Evolutionary conservation across 2,888 invertebrate species (phyloP).

Genomic region (Xylota sylvarum): DNA sequence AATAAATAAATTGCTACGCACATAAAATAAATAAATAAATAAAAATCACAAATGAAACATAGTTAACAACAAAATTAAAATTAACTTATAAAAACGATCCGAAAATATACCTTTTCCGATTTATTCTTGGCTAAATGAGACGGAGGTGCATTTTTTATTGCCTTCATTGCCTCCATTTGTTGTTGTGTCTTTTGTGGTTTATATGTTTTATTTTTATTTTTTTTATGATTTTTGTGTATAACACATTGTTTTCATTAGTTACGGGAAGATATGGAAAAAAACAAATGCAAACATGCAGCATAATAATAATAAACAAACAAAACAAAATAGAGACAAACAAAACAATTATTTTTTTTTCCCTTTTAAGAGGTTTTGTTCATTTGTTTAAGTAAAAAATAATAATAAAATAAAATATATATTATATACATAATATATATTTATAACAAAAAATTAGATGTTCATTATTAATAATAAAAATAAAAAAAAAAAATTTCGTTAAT

Average conservation of each 20-base stretch:
- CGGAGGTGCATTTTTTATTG: slow-evolving; percentile 93
- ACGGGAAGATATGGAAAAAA: slow-evolving; percentile 44
- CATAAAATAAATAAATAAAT: slow-evolving; percentile 17
- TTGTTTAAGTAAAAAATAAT: slow-evolving; percentile 9
- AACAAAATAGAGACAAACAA: slow-evolving; percentile 59
- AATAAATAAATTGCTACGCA: background rate
- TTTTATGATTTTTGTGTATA: slow-evolving; percentile 30
- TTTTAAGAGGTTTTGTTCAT: slow-evolving; percentile 32
- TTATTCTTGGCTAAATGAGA: slow-evolving; percentile 94
- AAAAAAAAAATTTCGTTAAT: slow-evolving; percentile 1
- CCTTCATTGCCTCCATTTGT: slow-evolving; percentile 88
- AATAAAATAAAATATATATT: slow-evolving; percentile 28
- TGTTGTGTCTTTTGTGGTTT: slow-evolving; percentile 87
- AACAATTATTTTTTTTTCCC: slow-evolving; percentile 35
- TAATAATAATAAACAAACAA: slow-evolving; percentile 58
- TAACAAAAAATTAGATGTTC: slow-evolving; percentile 45
- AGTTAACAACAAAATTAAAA: slow-evolving; percentile 42
- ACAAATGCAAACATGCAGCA: slow-evolving; percentile 75
- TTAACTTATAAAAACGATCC: slow-evolving; percentile 50
- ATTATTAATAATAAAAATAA: background rate
- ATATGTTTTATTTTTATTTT: slow-evolving; percentile 31
- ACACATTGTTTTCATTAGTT: slow-evolving; percentile 16
- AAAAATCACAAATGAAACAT: slow-evolving; percentile 39
- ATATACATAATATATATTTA: slow-evolving; percentile 29
- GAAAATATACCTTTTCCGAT: slow-evolving; percentile 91